Conservation (phyloP, 2,888 invertebrate species). For the Bibio marci region DNA sequence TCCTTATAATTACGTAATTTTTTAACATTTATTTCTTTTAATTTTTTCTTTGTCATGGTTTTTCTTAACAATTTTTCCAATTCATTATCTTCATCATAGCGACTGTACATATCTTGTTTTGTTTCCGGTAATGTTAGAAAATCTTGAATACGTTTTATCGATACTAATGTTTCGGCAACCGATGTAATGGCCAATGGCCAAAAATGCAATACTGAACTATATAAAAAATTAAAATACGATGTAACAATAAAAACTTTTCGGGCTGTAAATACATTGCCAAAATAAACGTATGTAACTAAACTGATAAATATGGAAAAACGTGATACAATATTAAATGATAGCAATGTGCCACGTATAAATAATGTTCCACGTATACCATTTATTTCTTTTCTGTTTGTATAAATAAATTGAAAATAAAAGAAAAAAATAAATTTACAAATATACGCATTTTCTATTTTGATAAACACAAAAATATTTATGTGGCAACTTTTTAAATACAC, state of each 20-base stretch:
- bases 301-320: conserved; percentile 56
- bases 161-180: conserved; percentile 38
- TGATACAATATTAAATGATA: conserved; percentile 51
- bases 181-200: conserved; percentile 37
- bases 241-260: conserved; percentile 54
- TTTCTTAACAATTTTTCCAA: not conserved
- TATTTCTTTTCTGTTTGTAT: conserved; percentile 35
- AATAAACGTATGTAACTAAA: conserved; percentile 41
- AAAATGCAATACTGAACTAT: conserved; percentile 37
- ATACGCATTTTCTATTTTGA: no score
- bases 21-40: not conserved
- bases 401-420: not conserved
- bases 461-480: no score
- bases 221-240: conserved; percentile 38
- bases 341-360: conserved; percentile 42
- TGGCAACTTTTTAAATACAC: no score
- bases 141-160: conserved; percentile 37
- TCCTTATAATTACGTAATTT: not conserved
- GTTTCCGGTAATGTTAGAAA: conserved; percentile 33
- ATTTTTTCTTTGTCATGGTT: conserved; percentile 8
- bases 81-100: not conserved
- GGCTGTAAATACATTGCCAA: conserved; percentile 43
- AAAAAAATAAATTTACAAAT: not conserved
- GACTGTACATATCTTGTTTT: not conserved
- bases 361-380: conserved; percentile 35